Conservation (phyloP, 2,797 vertebrate species). For the Steatocranus sp. region DNA sequence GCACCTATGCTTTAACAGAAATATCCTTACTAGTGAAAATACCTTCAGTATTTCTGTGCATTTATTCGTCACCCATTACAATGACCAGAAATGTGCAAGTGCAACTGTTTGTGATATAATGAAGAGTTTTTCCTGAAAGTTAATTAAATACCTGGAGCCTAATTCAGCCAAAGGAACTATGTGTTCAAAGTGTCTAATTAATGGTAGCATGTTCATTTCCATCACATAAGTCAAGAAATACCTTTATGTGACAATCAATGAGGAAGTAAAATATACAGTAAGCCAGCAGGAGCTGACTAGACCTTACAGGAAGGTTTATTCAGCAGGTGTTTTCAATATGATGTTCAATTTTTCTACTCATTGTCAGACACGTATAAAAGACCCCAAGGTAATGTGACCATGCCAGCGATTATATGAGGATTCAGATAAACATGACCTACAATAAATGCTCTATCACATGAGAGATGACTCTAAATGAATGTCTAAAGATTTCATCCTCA, state of each 20-base stretch:
- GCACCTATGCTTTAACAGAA: neutral
- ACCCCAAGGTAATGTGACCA: neutral
- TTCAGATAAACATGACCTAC: neutral
- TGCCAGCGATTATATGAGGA: neutral
- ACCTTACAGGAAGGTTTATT: neutral
- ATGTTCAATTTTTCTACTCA: neutral
- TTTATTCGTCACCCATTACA: neutral
- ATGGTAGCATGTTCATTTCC: neutral
- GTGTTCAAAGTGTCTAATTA: neutral
- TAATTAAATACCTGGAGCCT: neutral
- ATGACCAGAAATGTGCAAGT: neutral
- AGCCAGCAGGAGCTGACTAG: neutral
- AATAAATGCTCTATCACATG: neutral
- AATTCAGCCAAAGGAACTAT: neutral
- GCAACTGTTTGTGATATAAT: neutral
- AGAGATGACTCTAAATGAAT: neutral
- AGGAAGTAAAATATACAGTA: neutral
- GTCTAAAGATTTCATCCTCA: neutral
- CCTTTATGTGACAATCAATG: neutral
- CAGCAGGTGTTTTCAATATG: neutral
- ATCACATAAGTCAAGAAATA: neutral
- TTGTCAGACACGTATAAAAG: neutral
- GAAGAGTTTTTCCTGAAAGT: neutral
- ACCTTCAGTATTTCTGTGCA: neutral
- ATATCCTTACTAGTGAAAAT: neutral